Evolutionary conservation across 2,888 invertebrate species (phyloP), one percentile per base, ranked within the genome.

Genomic region (Xanthostigma xanthostigma): DNA sequence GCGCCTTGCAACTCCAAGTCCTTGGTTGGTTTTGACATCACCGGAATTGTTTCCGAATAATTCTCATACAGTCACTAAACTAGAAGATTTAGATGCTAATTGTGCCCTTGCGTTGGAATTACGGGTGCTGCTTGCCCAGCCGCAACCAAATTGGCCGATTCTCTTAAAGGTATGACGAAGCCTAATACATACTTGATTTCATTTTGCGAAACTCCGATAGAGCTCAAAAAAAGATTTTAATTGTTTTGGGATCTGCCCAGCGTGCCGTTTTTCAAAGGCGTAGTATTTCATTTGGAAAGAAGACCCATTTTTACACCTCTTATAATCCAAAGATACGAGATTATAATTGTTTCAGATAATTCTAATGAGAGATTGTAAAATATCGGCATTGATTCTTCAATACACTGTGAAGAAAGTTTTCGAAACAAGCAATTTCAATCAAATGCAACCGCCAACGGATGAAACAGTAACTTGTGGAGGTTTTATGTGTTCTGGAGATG

Each of bases 111-210:
- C 79, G 0, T 61, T 87, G 49, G 87, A 88, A 56, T 61, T 88
- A 34, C 75, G 76, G 43, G 82, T 88, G 0, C 60, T 88, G 37
- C 61, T 84, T 48, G 78, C 81, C 0, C 86, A 86, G 57, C 87
- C 88, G 0, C 86, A 86, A 58, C 81, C 86, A 0, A 80, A 80
- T 46, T 88, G 87, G 87, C 68, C 81, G 1, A 73, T 81, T 53
- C 63, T 88, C 17, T 69, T 88, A 1, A 86, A 85, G 73, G 86
- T 84, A 56, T 55, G 47, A 38, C 36, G 33, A 39, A 41, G 33
- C 51, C 43, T 6, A 27, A 27, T 27, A 6, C 27, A 3, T 3
- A 27, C 6, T 27, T 27, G 27, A 27, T 27, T 27, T 27, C 27
- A 27, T 27, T 27, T 27, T 27, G 6, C 6, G 27, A 6, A 27